Conservation (phyloP, 2,888 invertebrate species). For the Lithosia quadra region DNA sequence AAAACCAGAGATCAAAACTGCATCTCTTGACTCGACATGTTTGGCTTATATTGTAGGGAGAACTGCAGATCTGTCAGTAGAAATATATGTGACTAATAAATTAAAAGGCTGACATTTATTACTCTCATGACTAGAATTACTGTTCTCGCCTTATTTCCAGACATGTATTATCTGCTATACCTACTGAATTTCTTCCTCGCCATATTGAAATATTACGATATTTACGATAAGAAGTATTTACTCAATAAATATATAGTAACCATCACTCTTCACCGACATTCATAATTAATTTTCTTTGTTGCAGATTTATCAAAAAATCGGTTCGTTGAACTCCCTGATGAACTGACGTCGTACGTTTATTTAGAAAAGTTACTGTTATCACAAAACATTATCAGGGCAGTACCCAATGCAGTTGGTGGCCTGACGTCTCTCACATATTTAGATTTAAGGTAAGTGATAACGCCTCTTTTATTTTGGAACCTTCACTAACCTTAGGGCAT, state of each 20-base stretch:
- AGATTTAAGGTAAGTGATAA: constrained; percentile 91
- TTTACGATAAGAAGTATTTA: background rate
- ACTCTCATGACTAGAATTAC: background rate
- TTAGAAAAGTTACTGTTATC: constrained; percentile 95
- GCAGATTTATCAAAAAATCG: constrained; percentile 87
- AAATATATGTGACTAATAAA: background rate
- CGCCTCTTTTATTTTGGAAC: background rate
- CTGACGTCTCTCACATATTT: constrained; percentile 95
- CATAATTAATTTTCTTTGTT: constrained; percentile 63
- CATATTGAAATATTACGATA: too few species aligned
- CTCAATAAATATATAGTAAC: background rate
- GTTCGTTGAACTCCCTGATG: constrained; percentile 95
- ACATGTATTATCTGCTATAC: too few species aligned
- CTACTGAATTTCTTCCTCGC: background rate
- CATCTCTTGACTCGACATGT: background rate
- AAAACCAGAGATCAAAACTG: background rate
- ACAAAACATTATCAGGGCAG: constrained; percentile 95
- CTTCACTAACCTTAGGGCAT: too few species aligned
- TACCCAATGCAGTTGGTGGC: constrained; percentile 94
- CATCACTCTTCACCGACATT: background rate
- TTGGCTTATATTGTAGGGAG: background rate
- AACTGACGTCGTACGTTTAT: constrained; percentile 95
- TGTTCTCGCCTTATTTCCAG: background rate
- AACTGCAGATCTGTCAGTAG: background rate
- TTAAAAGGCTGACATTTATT: background rate